Conservation (phyloP, 2,888 invertebrate species). For the Dolomedes plantarius region DNA sequence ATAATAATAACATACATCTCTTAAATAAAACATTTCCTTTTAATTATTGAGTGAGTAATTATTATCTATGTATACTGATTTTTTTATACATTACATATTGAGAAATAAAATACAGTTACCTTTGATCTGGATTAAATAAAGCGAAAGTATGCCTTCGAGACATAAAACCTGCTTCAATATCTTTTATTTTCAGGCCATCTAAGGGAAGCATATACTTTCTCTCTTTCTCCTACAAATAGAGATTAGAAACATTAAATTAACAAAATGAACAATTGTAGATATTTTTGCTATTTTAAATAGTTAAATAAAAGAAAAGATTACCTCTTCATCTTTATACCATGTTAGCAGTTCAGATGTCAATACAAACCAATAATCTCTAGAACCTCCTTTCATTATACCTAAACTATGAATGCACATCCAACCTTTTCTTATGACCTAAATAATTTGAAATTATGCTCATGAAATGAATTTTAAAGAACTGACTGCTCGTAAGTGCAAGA, state of each 20-base stretch:
- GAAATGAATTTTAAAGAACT: neutral
- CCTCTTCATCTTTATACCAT: slow-evolving; percentile 99
- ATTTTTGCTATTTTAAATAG: neutral
- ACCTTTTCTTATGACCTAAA: slow-evolving; percentile 96
- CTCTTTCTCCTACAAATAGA: slow-evolving; percentile 87
- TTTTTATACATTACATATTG: too few species aligned
- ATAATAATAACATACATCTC: too few species aligned
- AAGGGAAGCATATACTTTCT: slow-evolving; percentile 99
- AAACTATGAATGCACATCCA: slow-evolving; percentile 99
- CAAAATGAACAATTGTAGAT: neutral
- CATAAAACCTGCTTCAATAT: slow-evolving; percentile 98
- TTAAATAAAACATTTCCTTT: too few species aligned
- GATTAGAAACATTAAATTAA: neutral
- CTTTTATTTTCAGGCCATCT: slow-evolving; percentile 96
- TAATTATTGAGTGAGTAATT: too few species aligned
- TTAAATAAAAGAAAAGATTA: slow-evolving; percentile 10
- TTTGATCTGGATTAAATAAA: slow-evolving; percentile 97
- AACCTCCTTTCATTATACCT: slow-evolving; percentile 99
- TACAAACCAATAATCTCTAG: slow-evolving; percentile 99
- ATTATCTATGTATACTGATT: too few species aligned
- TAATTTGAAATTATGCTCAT: slow-evolving; percentile 23
- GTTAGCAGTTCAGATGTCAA: slow-evolving; percentile 97
- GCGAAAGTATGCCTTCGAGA: slow-evolving; percentile 98
- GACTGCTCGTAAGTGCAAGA: neutral
- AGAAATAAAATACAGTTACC: too few species aligned